Evolutionary conservation across 2,888 invertebrate species (phyloP).

Genomic region (Chromoteleia sp.): DNA sequence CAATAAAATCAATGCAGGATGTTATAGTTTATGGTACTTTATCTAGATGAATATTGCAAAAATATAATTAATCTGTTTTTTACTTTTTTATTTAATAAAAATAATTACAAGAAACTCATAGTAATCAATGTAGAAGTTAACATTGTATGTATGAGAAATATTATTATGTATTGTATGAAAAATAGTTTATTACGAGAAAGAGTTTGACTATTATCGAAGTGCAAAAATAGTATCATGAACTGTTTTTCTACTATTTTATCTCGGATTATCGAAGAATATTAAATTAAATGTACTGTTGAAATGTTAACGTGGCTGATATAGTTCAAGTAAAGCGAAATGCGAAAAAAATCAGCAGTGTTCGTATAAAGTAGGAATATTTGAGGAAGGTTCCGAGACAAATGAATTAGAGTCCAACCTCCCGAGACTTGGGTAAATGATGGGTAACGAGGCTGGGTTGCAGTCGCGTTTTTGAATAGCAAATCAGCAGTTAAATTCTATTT

Average conservation of each 20-base stretch:
- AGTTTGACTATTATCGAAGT: no score
- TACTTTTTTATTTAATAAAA: no score
- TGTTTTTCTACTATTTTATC: not conserved
- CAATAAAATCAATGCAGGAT: not conserved
- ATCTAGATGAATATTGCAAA: no score
- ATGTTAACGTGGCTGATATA: constrained; percentile 32
- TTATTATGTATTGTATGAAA: no score
- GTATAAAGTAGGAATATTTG: constrained; percentile 73
- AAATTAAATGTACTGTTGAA: not conserved
- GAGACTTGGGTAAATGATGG: constrained; percentile 73
- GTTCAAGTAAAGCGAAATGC: constrained; percentile 32
- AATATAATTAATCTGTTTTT: no score
- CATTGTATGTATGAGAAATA: no score
- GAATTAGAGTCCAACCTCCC: constrained; percentile 72
- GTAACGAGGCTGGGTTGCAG: constrained; percentile 73
- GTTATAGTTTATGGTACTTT: not conserved
- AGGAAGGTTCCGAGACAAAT: constrained; percentile 73
- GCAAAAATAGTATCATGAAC: no score
- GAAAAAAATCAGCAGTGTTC: constrained; percentile 41
- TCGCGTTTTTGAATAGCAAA: constrained; percentile 76
- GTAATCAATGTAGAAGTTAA: no score
- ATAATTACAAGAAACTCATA: no score
- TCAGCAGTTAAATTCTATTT: constrained; percentile 75
- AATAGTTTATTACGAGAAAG: no score
- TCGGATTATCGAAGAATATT: not conserved